Conservation (phyloP, 2,113 vertebrate genomes). For the Enhydra lutris region DNA sequence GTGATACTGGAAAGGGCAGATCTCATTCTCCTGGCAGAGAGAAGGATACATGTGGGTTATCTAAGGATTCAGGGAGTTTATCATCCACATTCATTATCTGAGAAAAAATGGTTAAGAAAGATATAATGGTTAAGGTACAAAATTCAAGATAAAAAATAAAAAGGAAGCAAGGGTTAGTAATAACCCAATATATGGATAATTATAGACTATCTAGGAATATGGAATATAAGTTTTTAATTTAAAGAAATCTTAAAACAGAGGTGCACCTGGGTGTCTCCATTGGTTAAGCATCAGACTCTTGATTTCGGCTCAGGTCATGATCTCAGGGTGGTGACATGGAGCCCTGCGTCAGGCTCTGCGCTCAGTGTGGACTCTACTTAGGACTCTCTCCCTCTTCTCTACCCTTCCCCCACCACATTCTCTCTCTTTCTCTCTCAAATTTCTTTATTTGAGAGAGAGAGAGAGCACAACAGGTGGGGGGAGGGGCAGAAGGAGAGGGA, state of each 20-base stretch:
- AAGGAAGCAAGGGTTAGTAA: neutral
- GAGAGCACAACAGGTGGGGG: neutral
- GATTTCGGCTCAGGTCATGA: neutral
- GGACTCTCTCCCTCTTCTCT: neutral
- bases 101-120: neutral
- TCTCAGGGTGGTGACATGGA: neutral
- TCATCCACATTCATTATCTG: neutral
- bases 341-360: accelerated
- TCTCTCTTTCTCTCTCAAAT: no score
- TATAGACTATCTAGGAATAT: neutral
- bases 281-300: neutral
- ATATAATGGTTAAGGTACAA: neutral
- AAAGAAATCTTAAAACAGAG: neutral
- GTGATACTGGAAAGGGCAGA: neutral
- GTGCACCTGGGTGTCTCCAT: neutral
- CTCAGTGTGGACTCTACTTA: neutral
- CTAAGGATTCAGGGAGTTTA: neutral
- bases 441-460: neutral
- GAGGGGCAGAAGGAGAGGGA: neutral
- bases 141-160: constrained; percentile 9
- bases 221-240: neutral
- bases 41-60: neutral
- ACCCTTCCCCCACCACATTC: no score
- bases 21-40: neutral
- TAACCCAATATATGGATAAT: neutral